A percentile compares a stretch with the other conserved stretches of the same genome.
These are phyloP conservation scores for Parazoanthus swiftii DNA, from an alignment of 92 coral and sea anemone genomes.

Conservation along the genomic window DNA sequence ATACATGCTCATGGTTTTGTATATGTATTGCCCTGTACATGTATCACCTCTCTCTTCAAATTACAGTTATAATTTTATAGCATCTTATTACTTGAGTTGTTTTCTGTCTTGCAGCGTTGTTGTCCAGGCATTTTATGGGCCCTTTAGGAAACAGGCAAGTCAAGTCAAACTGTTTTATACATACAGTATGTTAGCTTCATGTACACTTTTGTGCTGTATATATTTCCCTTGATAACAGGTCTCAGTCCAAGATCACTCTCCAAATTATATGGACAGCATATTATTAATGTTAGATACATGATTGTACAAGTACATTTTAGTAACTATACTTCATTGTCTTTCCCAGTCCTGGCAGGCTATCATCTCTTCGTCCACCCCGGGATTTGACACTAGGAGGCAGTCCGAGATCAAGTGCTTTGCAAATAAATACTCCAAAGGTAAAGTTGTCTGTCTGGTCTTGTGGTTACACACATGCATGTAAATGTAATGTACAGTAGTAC, in stretches of 20 bases:
- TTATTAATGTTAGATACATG: background rate
- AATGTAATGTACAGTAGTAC: no score
- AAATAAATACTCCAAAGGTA: constrained; percentile 21
- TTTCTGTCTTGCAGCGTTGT: constrained; percentile 15
- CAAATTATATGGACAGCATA: background rate
- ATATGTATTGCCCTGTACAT: no score
- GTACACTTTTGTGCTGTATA: background rate
- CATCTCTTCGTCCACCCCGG: constrained; percentile 42
- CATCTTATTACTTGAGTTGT: background rate
- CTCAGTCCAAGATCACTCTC: no score
- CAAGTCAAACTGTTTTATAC: background rate
- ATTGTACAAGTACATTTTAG: background rate
- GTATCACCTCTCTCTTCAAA: no score
- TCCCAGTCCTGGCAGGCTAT: constrained; percentile 30
- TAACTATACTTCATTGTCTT: background rate
- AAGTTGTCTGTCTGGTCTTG: no score
- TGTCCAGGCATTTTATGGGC: constrained; percentile 22
- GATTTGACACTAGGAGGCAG: constrained; percentile 33
- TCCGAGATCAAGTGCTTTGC: background rate
- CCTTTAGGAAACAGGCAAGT: constrained; percentile 23
- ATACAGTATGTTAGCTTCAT: no score
- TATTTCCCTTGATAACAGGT: background rate
- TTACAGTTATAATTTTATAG: no score
- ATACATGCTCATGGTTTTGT: no score
- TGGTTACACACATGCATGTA: no score